Evolutionary conservation across 2,113 vertebrate genomes (phyloP), one percentile per base, ranked within the genome.

Genomic region (Colinus virginianus): DNA sequence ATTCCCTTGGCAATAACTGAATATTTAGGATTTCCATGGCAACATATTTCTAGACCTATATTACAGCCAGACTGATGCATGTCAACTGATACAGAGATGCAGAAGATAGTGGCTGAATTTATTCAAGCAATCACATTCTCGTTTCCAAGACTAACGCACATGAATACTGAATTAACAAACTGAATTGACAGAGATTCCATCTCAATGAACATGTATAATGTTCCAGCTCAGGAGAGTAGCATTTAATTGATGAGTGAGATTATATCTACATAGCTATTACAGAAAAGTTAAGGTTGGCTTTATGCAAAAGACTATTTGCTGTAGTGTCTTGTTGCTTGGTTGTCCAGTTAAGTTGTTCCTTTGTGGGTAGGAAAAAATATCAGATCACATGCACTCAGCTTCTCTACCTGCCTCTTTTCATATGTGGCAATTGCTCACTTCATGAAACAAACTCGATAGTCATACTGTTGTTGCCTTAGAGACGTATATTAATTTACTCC

Each of bases 41-140:
- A 84, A 82, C n/a, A 8, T 45, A 20, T 87, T 90, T 82, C 92
- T 83, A 84, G 88, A 78, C 59, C 75, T 62, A 13, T 46, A 43
- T 84, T 82, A 40, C 88, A 90, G 79, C 62, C 93, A 71, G 69
- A 46, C 80, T 88, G 93, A 64, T 0, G 30, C 30, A 9, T 76
- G 72, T 46, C 90, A 92, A 51, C 87, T 94, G 94, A 87, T 53
- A 63, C 89, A 71, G 95, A 72, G 91, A 42, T 92, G 79, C 87
- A 87, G 95, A 58, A 91, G 93, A 56, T n/a, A 74, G 48, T 6
- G 58, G 14, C 86, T 95, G 95, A 86, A 96, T 95, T 94, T 93
- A 96, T 97, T 96, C 94, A 96, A 51, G 90, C 89, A 96, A 96
- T 95, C 91, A 93, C 87, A 88, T 94, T 94, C 85, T 91, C 78